A percentile compares a stretch with the other conserved stretches of the same genome.
phyloP scores from a whole-genome alignment of 1,140 invertebrate species.

The Drepana arcuata region DNA sequence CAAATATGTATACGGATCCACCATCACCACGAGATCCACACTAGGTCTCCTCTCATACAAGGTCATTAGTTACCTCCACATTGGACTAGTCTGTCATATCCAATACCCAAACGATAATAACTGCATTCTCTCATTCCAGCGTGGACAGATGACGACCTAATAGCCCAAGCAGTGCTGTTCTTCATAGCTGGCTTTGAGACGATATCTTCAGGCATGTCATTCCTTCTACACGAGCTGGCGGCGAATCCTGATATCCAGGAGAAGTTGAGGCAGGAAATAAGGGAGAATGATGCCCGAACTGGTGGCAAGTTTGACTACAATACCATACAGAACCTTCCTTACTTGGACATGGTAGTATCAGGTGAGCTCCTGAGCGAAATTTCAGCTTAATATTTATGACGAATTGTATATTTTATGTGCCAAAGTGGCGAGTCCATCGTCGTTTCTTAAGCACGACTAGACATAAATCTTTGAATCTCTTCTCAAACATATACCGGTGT shows the following conservation, averaged over 20 bases:
- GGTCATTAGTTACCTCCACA: no score
- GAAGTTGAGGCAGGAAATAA: conserved; percentile 34
- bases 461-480: no score
- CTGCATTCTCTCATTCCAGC: background rate
- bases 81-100: no score
- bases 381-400: no score
- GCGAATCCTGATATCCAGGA: conserved; percentile 75
- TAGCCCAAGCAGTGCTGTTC: conserved; percentile 37
- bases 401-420: no score
- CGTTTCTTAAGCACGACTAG: no score
- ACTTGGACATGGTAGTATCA: conserved; percentile 49
- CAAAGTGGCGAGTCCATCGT: no score
- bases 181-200: conserved; percentile 78
- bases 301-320: conserved; percentile 31
- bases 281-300: conserved; percentile 21
- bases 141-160: conserved; percentile 35
- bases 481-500: no score
- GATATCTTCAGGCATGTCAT: conserved; percentile 72
- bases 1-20: no score
- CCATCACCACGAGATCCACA: no score
- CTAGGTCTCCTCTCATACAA: no score
- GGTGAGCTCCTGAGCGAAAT: conserved; percentile 15
- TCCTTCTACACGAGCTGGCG: conserved; percentile 74
- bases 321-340: conserved; percentile 29
- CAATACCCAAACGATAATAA: no score